These are phyloP conservation scores for Lepus townsendii DNA, from an alignment of 2,797 vertebrate genomes.

Conservation along the genomic window DNA sequence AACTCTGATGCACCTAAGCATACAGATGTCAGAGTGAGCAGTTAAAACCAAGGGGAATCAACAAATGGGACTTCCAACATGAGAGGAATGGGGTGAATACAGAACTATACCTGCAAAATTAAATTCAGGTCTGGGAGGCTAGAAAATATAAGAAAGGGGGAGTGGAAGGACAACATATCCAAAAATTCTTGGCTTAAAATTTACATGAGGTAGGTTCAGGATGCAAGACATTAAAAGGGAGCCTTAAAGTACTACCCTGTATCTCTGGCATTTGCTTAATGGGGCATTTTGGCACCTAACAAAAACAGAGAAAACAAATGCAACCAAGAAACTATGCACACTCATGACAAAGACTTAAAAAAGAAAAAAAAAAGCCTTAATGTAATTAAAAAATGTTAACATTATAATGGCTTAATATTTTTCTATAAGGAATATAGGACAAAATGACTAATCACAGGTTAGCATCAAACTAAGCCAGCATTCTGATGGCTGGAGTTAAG, in stretches of 20 bases:
- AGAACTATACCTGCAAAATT: constrained; percentile 53
- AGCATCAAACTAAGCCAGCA: neutral
- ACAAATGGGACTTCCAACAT: neutral
- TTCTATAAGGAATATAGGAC: neutral
- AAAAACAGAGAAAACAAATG: constrained; percentile 47
- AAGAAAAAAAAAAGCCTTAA: neutral
- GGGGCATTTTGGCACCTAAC: constrained; percentile 19
- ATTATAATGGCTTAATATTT: neutral
- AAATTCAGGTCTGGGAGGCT: constrained; percentile 31
- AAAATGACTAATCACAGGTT: neutral
- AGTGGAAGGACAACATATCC: neutral
- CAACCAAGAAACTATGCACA: constrained; percentile 40
- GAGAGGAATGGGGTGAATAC: neutral
- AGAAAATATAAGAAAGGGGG: neutral
- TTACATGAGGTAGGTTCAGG: neutral
- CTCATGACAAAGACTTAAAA: neutral
- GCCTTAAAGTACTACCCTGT: neutral
- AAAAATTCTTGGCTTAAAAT: neutral
- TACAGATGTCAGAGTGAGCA: neutral
- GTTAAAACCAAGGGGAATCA: neutral
- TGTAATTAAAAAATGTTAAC: neutral
- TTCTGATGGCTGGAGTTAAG: neutral
- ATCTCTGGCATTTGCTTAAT: constrained; percentile 35
- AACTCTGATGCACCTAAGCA: neutral
- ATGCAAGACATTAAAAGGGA: neutral